A percentile compares a stretch with the other conserved stretches of the same genome.
These are phyloP conservation scores for Entomyzon cyanotis DNA, from an alignment of 2,113 vertebrate species.

Conservation along the genomic window DNA sequence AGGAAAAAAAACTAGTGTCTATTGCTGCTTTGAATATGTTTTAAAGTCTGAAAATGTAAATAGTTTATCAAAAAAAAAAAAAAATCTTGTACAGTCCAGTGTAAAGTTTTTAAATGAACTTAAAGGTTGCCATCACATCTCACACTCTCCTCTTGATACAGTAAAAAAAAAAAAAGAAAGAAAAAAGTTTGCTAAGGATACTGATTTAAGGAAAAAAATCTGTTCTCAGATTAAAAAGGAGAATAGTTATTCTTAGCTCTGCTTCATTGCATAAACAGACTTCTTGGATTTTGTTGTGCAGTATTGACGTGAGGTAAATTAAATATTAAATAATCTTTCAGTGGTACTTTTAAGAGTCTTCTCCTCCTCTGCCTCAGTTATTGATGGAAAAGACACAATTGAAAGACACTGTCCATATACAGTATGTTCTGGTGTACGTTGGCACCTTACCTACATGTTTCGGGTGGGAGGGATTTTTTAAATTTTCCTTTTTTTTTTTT, in stretches of 20 bases:
- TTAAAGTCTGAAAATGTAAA: constrained; percentile 99
- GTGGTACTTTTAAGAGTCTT: constrained; percentile 89
- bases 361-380: constrained; percentile 88
- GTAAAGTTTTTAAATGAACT: constrained; percentile 99
- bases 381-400: constrained; percentile 87
- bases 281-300: constrained; percentile 96
- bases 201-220: constrained; percentile 70
- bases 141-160: constrained; percentile 93
- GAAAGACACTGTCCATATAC: constrained; percentile 80
- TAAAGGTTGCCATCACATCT: constrained; percentile 95
- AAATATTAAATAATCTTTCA: constrained; percentile 90
- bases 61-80: constrained; percentile 95
- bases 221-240: constrained; percentile 67
- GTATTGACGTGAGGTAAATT: constrained; percentile 98
- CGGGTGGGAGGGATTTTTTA: background rate
- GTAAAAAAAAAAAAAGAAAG: constrained; percentile 70
- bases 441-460: constrained; percentile 87
- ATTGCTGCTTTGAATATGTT: constrained; percentile 99
- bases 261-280: constrained; percentile 93
- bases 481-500: constrained; percentile 8
- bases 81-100: constrained; percentile 99
- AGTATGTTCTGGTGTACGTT: constrained; percentile 81
- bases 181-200: constrained; percentile 90
- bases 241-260: constrained; percentile 86
- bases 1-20: constrained; percentile 94